Base-by-base conservation (phyloP, 2,888 invertebrate genomes). In the Cantharis lateralis region DNA sequence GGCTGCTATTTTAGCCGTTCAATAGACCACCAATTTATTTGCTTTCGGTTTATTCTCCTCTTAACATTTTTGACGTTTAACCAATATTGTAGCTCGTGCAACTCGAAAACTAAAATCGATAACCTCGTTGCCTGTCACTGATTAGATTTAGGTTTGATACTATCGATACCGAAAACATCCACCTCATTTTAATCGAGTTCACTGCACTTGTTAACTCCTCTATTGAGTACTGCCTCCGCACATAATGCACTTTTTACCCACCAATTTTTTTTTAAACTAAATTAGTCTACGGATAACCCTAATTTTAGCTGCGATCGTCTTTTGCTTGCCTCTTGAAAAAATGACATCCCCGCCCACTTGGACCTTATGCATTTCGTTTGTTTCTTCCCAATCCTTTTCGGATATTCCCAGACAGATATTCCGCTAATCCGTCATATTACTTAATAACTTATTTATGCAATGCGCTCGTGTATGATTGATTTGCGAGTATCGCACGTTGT, bases 1-100 rank as follows among this genome's bases (percentile, higher is more conserved):
- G 87, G 86, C 87, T 85, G 85, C 85, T 82, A 13, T 48, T 76
- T 76, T 75, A 68, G 72, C 48, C 74, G 77, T 76, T 75, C 78
- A 80, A 48, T 81, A 75, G 79, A 78, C 70, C 81, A 77, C 75
- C 76, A 73, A 62, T 72, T 78, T 66, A 64, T 66, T 24, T 66
- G 13, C 13, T 20, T 66, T 66, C 20, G 20, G 13, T 66, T 78
- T 72, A 70, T 70, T 78, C 68, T 26, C 20, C 26, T 18, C 16
- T 20, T 13, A 66, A 20, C 24, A n/a, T 66, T 66, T 66, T 66
- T 15, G 18, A 20, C 64, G 24, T 66, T 66, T 66, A 11, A 26
- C 26, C 26, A 26, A 68, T 13, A 28, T 68, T 26, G 63, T 71
- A 75, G 77, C 70, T 63, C 80, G 76, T 62, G 76, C 48, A 48